phyloP scores from a whole-genome alignment of 2,888 invertebrate species.

The Latheticus oryzae region DNA sequence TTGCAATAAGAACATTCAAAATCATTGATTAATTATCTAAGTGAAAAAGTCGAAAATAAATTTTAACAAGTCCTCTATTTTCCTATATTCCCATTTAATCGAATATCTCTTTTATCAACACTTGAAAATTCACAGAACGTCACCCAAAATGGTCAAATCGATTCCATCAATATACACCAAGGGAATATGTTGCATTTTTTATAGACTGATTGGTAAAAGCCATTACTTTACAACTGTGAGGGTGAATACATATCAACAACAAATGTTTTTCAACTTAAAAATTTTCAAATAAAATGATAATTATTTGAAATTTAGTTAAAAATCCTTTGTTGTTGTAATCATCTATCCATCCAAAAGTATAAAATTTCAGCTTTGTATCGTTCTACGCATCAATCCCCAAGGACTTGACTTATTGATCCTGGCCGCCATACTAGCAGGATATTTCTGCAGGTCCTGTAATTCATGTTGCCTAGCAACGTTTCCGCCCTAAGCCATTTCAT shows the following conservation, averaged over 20 bases:
- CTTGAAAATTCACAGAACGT: slow-evolving; percentile 52
- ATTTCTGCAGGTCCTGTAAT: slow-evolving; percentile 55
- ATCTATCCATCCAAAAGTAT: too few relatives aligned
- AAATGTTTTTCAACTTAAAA: too few relatives aligned
- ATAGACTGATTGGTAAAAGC: slow-evolving; percentile 55
- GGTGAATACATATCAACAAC: too few relatives aligned
- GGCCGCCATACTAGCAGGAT: slow-evolving; percentile 61
- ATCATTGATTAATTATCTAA: too few relatives aligned
- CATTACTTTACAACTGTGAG: slow-evolving; percentile 42
- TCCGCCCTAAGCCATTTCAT: slow-evolving; percentile 58
- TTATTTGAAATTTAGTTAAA: too few relatives aligned
- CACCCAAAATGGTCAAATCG: slow-evolving; percentile 54
- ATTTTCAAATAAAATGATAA: too few relatives aligned
- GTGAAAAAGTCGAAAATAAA: too few relatives aligned
- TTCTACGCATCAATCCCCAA: slow-evolving; percentile 52
- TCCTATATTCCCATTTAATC: too few relatives aligned
- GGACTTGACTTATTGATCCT: slow-evolving; percentile 65
- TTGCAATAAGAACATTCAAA: too few relatives aligned
- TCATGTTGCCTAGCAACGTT: slow-evolving; percentile 61
- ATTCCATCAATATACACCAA: slow-evolving; percentile 52
- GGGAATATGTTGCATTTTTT: slow-evolving; percentile 55
- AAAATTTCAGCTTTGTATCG: slow-evolving; percentile 26
- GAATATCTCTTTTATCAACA: slow-evolving; percentile 35
- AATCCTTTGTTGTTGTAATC: too few relatives aligned
- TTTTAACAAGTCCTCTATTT: too few relatives aligned